These are phyloP conservation scores for Puntigrus tetrazona DNA, from an alignment of 2,113 vertebrate species.

Conservation along the genomic window DNA sequence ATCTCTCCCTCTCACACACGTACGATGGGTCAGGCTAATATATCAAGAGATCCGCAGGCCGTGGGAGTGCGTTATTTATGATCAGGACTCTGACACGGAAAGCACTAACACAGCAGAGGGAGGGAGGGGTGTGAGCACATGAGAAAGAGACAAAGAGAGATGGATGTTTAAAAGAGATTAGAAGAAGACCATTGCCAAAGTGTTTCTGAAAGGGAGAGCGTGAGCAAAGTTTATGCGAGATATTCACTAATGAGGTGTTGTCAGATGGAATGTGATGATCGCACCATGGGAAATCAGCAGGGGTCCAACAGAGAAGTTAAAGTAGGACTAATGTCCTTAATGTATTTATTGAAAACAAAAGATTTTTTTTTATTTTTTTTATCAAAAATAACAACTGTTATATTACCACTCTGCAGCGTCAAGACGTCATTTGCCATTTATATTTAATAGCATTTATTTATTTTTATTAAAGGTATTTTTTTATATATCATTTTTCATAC, in stretches of 20 bases:
- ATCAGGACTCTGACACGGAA: conserved; percentile 53
- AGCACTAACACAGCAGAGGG: conserved; percentile 43
- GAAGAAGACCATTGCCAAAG: conserved; percentile 27
- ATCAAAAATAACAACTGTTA: no score
- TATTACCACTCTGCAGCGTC: no score
- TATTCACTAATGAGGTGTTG: conserved; percentile 14
- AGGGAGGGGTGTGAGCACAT: conserved; percentile 15
- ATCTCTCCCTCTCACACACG: conserved; percentile 28
- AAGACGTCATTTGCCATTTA: no score
- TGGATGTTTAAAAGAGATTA: conserved; percentile 35
- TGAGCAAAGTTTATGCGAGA: conserved; percentile 24
- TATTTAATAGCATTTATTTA: no score
- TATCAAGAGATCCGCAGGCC: conserved; percentile 55
- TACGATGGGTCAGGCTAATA: conserved; percentile 53
- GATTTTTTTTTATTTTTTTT: no score
- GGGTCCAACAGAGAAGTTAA: neutral
- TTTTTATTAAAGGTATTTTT: no score
- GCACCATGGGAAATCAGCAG: neutral
- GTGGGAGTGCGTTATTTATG: conserved; percentile 58
- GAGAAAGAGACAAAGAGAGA: conserved; percentile 31
- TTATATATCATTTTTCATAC: no score
- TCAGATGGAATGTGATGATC: neutral
- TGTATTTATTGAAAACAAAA: neutral
- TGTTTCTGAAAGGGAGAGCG: conserved; percentile 12
- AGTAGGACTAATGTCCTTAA: neutral